These are phyloP conservation scores for Anas platyrhynchos DNA, from an alignment of 2,113 vertebrate genomes.

Conservation along the genomic window DNA sequence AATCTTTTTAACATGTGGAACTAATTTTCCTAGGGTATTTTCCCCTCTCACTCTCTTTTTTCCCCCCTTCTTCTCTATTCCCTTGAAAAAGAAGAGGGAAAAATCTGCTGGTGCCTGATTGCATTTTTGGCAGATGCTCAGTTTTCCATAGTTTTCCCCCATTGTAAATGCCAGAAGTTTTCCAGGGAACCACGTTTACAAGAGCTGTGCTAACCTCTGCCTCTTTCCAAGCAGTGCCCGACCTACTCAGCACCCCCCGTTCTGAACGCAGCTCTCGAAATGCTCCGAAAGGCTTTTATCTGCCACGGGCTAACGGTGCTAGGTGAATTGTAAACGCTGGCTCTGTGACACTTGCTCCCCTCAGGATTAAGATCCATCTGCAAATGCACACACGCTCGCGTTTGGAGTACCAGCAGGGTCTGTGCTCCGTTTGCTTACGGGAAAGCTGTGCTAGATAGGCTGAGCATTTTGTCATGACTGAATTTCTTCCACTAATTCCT, in stretches of 20 bases:
- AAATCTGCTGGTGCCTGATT: constrained; percentile 47
- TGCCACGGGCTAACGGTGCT: neutral
- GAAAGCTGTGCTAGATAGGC: neutral
- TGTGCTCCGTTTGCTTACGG: neutral
- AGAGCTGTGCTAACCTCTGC: neutral
- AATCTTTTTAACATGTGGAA: constrained; percentile 76
- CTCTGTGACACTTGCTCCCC: neutral
- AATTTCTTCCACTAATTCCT: neutral
- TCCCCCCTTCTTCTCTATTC: neutral
- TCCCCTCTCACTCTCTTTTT: neutral
- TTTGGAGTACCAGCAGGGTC: neutral
- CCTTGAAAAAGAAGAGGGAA: constrained; percentile 38
- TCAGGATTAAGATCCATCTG: neutral
- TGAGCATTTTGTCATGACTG: neutral
- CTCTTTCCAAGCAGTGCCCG: neutral
- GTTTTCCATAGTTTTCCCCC: constrained; percentile 9
- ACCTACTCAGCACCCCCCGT: neutral
- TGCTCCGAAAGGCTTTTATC: neutral
- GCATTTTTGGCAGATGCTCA: constrained; percentile 62
- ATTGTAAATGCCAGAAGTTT: neutral
- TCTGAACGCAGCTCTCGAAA: neutral
- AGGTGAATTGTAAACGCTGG: neutral
- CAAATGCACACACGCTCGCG: accelerated
- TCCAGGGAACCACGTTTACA: neutral
- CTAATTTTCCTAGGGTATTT: constrained; percentile 70